Evolutionary conservation across 2,888 invertebrate species (phyloP).

Genomic region (Tholera decimalis): DNA sequence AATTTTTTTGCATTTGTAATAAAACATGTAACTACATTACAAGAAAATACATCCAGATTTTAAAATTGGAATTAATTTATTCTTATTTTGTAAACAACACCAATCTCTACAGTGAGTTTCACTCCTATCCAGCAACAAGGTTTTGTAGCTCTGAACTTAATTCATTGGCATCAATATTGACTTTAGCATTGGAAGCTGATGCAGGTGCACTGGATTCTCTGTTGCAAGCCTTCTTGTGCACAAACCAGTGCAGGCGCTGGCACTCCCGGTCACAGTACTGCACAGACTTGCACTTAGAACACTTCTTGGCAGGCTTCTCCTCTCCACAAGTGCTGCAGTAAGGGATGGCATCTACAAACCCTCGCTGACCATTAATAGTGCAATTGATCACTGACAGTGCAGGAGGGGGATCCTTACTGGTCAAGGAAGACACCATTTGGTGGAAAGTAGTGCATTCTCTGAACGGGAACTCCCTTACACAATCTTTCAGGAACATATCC

Average conservation of each 20-base stretch:
- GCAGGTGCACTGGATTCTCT: constrained; percentile 90
- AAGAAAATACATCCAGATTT: constrained; percentile 65
- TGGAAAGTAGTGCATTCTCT: constrained; percentile 97
- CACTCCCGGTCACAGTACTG: constrained; percentile 98
- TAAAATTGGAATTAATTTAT: constrained; percentile 59
- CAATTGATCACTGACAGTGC: constrained; percentile 94
- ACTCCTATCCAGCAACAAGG: constrained; percentile 82
- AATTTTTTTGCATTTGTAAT: constrained; percentile 38
- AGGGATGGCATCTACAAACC: constrained; percentile 93
- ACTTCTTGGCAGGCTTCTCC: constrained; percentile 97
- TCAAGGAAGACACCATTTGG: constrained; percentile 95
- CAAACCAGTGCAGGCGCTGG: constrained; percentile 98
- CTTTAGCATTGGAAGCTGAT: constrained; percentile 72
- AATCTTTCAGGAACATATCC: constrained; percentile 95
- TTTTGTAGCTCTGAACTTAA: constrained; percentile 90
- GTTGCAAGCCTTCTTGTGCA: constrained; percentile 96
- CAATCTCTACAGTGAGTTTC: constrained; percentile 11
- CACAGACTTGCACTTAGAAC: constrained; percentile 98
- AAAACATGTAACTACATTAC: constrained; percentile 60
- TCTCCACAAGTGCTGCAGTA: constrained; percentile 97
- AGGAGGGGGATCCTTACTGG: constrained; percentile 94
- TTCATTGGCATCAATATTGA: constrained; percentile 85
- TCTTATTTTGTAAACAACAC: constrained; percentile 50
- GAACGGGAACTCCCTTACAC: constrained; percentile 97
- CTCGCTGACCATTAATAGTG: constrained; percentile 97